These are phyloP conservation scores for Xanthia togata DNA, from an alignment of 2,888 invertebrate genomes.

Conservation along the genomic window DNA sequence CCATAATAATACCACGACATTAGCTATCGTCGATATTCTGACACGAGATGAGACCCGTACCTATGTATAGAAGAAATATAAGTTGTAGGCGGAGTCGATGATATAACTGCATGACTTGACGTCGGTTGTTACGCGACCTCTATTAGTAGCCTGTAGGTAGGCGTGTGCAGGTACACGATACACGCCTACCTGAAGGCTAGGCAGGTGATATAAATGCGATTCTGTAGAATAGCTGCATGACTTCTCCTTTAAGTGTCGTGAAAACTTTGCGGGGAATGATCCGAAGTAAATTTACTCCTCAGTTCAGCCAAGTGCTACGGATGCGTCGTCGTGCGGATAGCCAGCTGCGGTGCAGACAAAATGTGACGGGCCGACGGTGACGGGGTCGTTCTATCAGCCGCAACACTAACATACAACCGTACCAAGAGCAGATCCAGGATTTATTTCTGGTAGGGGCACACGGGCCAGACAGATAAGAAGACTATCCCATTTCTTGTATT, in stretches of 20 bases:
- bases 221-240: neutral
- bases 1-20: neutral
- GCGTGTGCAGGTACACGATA: no score
- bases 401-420: neutral
- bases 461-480: no score
- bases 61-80: slow-evolving; percentile 1
- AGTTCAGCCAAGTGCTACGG: neutral
- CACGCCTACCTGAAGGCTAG: neutral
- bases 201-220: neutral
- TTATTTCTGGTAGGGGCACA: no score
- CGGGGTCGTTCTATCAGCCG: neutral
- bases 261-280: no score
- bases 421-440: no score
- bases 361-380: no score
- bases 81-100: neutral
- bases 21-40: neutral
- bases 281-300: neutral
- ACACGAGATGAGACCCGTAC: neutral
- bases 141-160: no score
- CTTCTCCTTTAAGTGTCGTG: neutral
- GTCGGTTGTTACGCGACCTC: neutral
- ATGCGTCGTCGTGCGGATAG: neutral
- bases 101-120: neutral
- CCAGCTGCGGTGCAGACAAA: neutral
- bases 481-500: no score